Evolutionary conservation across 2,888 invertebrate genomes (phyloP).

Genomic region (Sarcophaga caerulescens): DNA sequence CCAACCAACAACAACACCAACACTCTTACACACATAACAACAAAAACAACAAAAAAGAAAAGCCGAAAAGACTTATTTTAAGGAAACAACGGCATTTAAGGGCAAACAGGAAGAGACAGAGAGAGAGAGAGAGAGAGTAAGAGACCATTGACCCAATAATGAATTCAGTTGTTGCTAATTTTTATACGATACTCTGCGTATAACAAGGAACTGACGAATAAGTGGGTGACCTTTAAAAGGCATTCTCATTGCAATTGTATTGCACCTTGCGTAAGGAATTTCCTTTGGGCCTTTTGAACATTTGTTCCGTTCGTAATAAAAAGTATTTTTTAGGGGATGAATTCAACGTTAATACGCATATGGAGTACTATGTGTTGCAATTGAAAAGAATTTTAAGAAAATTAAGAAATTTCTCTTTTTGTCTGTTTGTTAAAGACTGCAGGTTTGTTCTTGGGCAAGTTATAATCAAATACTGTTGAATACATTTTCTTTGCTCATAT

Average conservation of each 20-base stretch:
- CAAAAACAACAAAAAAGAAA: background rate
- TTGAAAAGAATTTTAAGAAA: background rate
- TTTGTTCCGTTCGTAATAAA: background rate
- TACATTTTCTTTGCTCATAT: too few relatives aligned
- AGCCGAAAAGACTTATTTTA: background rate
- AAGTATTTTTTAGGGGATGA: conserved; percentile 42
- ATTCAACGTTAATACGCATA: background rate
- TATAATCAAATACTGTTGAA: too few relatives aligned
- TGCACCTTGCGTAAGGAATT: conserved; percentile 63
- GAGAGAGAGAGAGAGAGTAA: background rate
- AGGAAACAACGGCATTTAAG: conserved; percentile 11
- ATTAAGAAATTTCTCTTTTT: too few relatives aligned
- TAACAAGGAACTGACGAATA: background rate
- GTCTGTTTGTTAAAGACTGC: too few relatives aligned
- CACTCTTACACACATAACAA: too few relatives aligned
- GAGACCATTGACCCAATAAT: conserved; percentile 53
- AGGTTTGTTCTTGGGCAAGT: too few relatives aligned
- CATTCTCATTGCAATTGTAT: conserved; percentile 27
- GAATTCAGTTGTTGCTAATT: conserved; percentile 9
- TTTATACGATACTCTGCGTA: background rate
- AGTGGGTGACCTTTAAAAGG: conserved; percentile 61
- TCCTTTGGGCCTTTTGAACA: conserved; percentile 30
- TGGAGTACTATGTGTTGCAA: conserved; percentile 8
- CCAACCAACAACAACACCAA: background rate
- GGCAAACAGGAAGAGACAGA: background rate